Percentiles rank a stretch among this genome's conserved stretches.
Conservation (phyloP, 2,113 vertebrate species). For the Megaceryle maxima region DNA sequence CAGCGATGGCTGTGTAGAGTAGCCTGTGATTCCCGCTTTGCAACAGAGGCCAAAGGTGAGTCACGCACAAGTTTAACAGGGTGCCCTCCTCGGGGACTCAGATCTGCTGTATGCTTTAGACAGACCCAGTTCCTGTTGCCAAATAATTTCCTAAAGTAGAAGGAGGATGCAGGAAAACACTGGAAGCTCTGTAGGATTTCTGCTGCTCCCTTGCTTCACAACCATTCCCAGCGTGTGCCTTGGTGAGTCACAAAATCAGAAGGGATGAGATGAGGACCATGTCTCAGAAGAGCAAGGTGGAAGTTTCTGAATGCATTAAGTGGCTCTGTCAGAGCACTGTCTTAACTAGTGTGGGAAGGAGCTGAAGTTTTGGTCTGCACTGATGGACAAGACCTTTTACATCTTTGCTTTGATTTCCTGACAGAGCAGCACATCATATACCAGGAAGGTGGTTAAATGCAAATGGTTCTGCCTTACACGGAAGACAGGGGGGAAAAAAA, state of each 20-base stretch:
- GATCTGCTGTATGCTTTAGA: neutral
- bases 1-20: neutral
- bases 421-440: neutral
- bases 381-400: neutral
- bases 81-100: neutral
- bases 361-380: neutral
- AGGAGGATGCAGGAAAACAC: neutral
- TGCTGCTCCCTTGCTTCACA: neutral
- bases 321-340: neutral
- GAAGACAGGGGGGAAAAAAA: neutral
- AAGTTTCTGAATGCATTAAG: neutral
- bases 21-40: neutral
- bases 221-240: neutral
- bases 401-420: neutral
- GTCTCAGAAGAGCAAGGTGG: neutral
- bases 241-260: neutral
- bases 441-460: neutral
- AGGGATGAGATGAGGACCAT: rapidly evolving
- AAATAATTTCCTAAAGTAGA: neutral
- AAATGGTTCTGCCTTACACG: neutral
- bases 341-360: neutral
- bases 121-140: neutral
- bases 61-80: neutral
- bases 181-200: neutral
- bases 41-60: neutral